Evolutionary conservation across 1,140 invertebrate genomes (phyloP).

Genomic region (Phymorhynchus buccinoides): DNA sequence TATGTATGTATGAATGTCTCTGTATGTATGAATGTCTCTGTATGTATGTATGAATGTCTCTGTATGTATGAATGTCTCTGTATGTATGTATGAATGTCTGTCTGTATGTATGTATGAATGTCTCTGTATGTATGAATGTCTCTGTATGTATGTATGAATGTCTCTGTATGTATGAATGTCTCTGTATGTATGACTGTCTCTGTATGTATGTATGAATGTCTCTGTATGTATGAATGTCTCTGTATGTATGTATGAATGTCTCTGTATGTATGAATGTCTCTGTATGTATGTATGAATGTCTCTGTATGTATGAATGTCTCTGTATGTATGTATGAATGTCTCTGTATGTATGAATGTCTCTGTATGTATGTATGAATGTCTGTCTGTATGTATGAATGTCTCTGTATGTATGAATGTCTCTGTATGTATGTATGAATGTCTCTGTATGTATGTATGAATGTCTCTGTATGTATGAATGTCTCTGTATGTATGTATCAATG

Average conservation of each 20-base stretch:
- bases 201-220: neutral
- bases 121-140: too few species aligned
- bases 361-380: neutral
- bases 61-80: too few species aligned
- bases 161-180: too few species aligned
- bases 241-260: neutral
- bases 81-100: too few species aligned
- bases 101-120: too few species aligned
- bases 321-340: too few species aligned
- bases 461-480: neutral
- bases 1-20: too few species aligned
- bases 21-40: too few species aligned
- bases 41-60: too few species aligned
- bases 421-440: neutral
- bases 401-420: neutral
- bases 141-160: too few species aligned
- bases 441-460: neutral
- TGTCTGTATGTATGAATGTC: neutral
- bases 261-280: neutral
- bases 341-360: neutral
- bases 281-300: too few species aligned
- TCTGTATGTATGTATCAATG: neutral
- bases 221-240: neutral
- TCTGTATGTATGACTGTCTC: too few species aligned
- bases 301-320: neutral